Evolutionary conservation across 1,140 invertebrate genomes (phyloP).

Genomic region (Brachionus asplanchnoidis): DNA sequence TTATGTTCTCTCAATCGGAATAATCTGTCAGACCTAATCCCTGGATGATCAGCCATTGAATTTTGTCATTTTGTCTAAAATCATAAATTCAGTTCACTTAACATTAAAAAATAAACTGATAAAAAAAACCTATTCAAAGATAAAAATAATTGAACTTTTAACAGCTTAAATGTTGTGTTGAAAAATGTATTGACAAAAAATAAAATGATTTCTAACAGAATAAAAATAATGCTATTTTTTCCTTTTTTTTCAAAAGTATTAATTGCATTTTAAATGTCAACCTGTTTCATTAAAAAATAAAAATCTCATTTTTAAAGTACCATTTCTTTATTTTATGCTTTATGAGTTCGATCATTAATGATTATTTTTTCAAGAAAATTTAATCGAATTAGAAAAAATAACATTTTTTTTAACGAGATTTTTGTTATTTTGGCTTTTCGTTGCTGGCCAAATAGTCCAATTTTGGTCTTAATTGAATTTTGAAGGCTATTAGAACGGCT

Average conservation of each 20-base stretch:
- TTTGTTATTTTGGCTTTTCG: conserved; percentile 17
- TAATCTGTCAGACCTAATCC: not conserved
- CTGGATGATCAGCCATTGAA: not conserved
- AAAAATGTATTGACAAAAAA: not conserved
- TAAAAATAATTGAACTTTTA: not conserved
- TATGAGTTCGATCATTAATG: conserved; percentile 19
- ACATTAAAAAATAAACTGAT: not conserved
- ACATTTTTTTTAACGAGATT: not conserved
- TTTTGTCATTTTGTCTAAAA: not conserved
- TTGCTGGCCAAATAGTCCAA: conserved; percentile 1
- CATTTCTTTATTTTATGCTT: conserved; percentile 30
- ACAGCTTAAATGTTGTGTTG: not conserved
- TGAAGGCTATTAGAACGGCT: conserved; percentile 26
- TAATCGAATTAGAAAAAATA: conserved; percentile 37
- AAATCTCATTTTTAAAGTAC: conserved; percentile 19
- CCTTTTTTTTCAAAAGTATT: not conserved
- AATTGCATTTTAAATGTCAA: conserved; percentile 37
- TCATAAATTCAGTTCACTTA: not conserved
- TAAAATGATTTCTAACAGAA: not conserved
- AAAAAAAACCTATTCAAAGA: not conserved
- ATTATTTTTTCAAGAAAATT: conserved; percentile 28
- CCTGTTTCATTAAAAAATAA: conserved; percentile 36
- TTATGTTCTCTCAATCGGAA: not conserved
- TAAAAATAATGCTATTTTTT: not conserved
- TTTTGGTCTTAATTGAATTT: conserved; percentile 21